phyloP scores from a whole-genome alignment of 2,888 invertebrate genomes.

The Meiosimyza decipiens region DNA sequence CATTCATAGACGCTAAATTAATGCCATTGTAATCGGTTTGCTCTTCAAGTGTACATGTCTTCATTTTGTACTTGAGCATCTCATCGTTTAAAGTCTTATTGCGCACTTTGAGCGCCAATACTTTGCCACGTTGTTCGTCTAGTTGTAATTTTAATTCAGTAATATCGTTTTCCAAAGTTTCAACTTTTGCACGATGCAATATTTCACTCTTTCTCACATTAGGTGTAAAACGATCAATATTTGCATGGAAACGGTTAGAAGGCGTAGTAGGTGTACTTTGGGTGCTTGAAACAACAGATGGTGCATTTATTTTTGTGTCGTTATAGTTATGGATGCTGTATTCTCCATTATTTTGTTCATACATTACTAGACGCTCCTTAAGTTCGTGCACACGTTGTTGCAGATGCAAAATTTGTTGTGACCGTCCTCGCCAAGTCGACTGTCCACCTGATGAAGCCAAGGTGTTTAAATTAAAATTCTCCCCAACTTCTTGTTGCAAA shows the following conservation, averaged over 20 bases:
- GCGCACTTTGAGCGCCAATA: conserved; percentile 76
- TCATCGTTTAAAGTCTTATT: conserved; percentile 78
- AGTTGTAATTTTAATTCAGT: conserved; percentile 69
- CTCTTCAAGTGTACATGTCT: conserved; percentile 72
- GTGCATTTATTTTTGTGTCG: conserved; percentile 1
- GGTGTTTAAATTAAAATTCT: conserved; percentile 74
- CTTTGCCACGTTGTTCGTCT: conserved; percentile 73
- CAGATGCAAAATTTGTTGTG: conserved; percentile 78
- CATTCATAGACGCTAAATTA: conserved; percentile 72
- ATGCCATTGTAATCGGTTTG: conserved; percentile 75
- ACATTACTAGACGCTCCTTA: conserved; percentile 70
- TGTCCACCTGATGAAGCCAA: conserved; percentile 71
- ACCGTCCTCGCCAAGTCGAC: conserved; percentile 78
- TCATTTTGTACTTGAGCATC: conserved; percentile 70
- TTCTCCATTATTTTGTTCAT: conserved; percentile 33
- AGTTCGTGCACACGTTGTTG: conserved; percentile 77
- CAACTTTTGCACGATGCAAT: conserved; percentile 70
- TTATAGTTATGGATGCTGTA: background rate
- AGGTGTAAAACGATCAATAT: conserved; percentile 56
- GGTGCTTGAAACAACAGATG: background rate
- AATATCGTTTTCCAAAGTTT: conserved; percentile 73
- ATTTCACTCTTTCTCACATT: conserved; percentile 70
- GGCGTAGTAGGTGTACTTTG: background rate
- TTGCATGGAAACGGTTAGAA: conserved; percentile 26
- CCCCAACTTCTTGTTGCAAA: conserved; percentile 80